Evolutionary conservation across 2,113 vertebrate genomes (phyloP).

Genomic region (Apeltes quadracus): DNA sequence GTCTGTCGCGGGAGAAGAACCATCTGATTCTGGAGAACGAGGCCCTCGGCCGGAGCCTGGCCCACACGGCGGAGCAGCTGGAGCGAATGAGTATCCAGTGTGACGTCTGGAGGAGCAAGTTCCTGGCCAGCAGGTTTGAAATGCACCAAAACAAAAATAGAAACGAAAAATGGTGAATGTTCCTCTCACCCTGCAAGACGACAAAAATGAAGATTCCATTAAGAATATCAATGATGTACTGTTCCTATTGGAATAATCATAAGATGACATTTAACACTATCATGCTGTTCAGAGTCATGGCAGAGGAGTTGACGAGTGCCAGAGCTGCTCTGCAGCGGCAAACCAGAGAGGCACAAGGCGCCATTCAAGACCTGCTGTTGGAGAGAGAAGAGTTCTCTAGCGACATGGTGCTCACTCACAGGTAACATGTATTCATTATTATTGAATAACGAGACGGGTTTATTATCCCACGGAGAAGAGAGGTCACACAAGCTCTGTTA

Average conservation of each 20-base stretch:
- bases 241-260: too few species aligned
- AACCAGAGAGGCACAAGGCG: constrained; percentile 90
- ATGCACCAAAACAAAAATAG: not conserved
- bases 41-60: constrained; percentile 81
- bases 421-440: constrained; percentile 73
- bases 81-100: constrained; percentile 97
- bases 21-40: constrained; percentile 95
- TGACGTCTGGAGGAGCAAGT: constrained; percentile 99
- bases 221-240: too few species aligned
- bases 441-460: not conserved
- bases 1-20: constrained; percentile 93
- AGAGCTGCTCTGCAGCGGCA: constrained; percentile 90
- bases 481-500: not conserved
- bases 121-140: constrained; percentile 93
- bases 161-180: not conserved
- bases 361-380: constrained; percentile 90
- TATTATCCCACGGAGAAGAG: not conserved
- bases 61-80: constrained; percentile 89
- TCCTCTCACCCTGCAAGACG: not conserved
- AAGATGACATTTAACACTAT: not conserved
- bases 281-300: constrained; percentile 87
- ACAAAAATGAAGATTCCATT: too few species aligned
- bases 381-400: constrained; percentile 91
- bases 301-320: constrained; percentile 92
- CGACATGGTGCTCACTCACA: constrained; percentile 90